phyloP scores from a whole-genome alignment of 37 sponge, comb jelly and placozoan genomes.

The Crambe crambe region DNA sequence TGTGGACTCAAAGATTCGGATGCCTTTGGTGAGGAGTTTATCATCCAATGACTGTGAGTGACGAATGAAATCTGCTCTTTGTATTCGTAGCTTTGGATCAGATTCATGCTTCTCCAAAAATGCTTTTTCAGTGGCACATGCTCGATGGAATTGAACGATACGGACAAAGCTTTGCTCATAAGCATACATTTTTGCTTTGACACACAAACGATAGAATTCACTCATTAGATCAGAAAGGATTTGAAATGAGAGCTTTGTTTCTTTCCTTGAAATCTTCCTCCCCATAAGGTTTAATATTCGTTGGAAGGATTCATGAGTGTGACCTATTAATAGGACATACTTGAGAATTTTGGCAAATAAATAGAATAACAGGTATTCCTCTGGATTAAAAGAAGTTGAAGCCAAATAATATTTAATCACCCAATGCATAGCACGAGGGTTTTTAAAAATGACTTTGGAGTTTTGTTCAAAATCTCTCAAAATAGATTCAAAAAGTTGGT shows the following conservation, averaged over 20 bases:
- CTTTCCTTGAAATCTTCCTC: neutral
- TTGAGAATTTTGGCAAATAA: neutral
- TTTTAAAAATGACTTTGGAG: too few species aligned
- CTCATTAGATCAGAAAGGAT: neutral
- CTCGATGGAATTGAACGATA: too few species aligned
- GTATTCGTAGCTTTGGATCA: neutral
- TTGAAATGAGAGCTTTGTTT: neutral
- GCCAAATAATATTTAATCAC: too few species aligned
- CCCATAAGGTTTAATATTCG: too few species aligned
- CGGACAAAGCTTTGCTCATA: too few species aligned
- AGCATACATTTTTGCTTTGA: neutral
- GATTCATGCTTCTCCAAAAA: neutral
- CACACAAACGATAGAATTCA: neutral
- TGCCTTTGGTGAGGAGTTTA: neutral
- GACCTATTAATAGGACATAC: too few species aligned
- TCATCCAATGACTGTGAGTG: neutral
- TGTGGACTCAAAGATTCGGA: neutral
- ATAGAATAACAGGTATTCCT: neutral
- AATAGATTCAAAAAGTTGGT: too few species aligned
- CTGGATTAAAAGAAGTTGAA: neutral
- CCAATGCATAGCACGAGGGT: too few species aligned
- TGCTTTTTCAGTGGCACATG: too few species aligned
- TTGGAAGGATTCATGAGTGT: too few species aligned
- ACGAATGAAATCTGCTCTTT: neutral
- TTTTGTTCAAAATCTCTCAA: too few species aligned